Percentiles rank a stretch among this genome's conserved stretches.
These are phyloP conservation scores for Anhinga anhinga DNA, from an alignment of 2,113 vertebrate genomes.

Conservation along the genomic window DNA sequence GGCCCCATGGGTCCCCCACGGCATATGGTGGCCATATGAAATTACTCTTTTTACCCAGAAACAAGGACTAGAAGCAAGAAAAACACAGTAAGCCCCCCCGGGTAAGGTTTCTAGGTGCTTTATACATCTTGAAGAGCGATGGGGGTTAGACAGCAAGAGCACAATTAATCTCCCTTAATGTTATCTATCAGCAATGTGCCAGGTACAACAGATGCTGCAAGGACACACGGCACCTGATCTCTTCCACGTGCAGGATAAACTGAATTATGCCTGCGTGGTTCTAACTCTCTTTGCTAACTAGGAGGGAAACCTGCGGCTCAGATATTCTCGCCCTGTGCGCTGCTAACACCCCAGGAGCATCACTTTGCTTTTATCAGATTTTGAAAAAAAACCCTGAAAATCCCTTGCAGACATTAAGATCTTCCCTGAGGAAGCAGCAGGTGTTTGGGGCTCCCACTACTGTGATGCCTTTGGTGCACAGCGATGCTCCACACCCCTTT, in stretches of 20 bases:
- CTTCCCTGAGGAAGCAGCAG: background rate
- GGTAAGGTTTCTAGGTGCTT: background rate
- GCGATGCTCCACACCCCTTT: background rate
- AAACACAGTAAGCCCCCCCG: fast-evolving
- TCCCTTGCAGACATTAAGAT: background rate
- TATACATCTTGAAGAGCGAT: fast-evolving
- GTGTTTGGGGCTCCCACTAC: background rate
- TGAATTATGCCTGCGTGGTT: fast-evolving
- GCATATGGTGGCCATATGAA: background rate
- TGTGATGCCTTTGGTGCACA: background rate
- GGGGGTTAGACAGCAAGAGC: background rate
- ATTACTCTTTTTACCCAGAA: background rate
- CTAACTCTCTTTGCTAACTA: background rate
- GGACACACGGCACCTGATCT: background rate
- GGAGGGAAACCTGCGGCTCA: background rate
- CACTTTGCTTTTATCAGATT: background rate
- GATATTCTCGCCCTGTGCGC: fast-evolving
- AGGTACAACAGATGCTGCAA: background rate
- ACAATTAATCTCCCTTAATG: background rate
- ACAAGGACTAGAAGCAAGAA: background rate
- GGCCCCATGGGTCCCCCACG: fast-evolving
- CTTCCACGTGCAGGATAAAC: background rate
- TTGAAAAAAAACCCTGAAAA: background rate
- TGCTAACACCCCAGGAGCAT: background rate
- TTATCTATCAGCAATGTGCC: background rate